Evolutionary conservation across 2,888 invertebrate genomes (phyloP), one percentile per base, ranked within the genome.

Genomic region (Entomobrya multifasciata): DNA sequence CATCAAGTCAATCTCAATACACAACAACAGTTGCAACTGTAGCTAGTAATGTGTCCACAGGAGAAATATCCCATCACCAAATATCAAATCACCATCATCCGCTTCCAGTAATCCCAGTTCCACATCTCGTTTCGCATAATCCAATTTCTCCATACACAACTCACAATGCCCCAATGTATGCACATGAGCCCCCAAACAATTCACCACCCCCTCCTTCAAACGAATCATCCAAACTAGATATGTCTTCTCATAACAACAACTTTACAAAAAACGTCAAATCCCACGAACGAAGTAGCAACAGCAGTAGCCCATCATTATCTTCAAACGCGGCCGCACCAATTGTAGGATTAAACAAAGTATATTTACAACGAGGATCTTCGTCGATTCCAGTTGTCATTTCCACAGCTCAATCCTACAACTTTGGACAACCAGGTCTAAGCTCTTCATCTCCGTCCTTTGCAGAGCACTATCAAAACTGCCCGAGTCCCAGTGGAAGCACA

Each of bases 401-500:
- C 86, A 86, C 65, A 55, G 49, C 62, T 57, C 74, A 57, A 27
- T 52, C 65, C 52, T 81, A 80, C 57, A 52, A 60, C 44, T 41
- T 55, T 47, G 86, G 86, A 86, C 79, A 85, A 67, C 44, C 17
- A 22, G 78, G 72, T n/a, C 85, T 78, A 70, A 78, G 70, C 77
- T 30, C 70, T 30, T n/a, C 70, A 11, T 70, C 70, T 57, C 70
- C 78, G 41, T 76, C 55, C 36, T 20, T 30, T 0, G 11, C 77
- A 65, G 62, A 74, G 3, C 41, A 62, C 65, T 86, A 62, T 47
- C 80, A 65, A 55, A 86, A 57, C 81, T 86, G 79, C 60, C 85
- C 86, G 55, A 86, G 86, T 86, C 86, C 86, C 86, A 86, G 81
- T 81, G 86, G 86, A 86, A 86, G 86, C 57, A 86, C 86, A 25